phyloP scores from a whole-genome alignment of 2,888 invertebrate species.

The Sesamia inferens region DNA sequence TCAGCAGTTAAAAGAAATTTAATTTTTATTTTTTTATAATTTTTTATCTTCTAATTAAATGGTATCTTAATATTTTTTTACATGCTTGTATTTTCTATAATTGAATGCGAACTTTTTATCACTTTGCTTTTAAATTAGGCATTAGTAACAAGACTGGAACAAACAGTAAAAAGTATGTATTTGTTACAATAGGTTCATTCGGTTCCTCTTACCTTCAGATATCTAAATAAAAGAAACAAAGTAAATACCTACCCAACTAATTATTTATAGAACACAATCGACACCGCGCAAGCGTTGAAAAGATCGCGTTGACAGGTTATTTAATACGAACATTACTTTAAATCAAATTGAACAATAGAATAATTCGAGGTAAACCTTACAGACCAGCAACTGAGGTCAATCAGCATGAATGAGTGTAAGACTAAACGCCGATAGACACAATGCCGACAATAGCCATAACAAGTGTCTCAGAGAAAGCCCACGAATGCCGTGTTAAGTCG shows the following conservation, averaged over 20 bases:
- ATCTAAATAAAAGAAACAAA: background rate
- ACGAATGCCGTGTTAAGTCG: conserved; percentile 15
- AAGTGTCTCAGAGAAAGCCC: conserved; percentile 44
- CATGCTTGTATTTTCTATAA: conserved; percentile 5
- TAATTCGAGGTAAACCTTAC: conserved; percentile 20
- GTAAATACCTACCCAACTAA: background rate
- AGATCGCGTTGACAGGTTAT: conserved; percentile 21
- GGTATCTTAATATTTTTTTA: background rate
- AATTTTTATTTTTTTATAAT: background rate
- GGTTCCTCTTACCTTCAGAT: background rate
- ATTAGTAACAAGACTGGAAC: background rate
- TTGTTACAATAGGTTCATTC: background rate
- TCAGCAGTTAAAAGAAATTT: background rate
- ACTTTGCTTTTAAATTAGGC: conserved; percentile 1
- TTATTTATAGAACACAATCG: background rate
- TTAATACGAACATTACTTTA: background rate
- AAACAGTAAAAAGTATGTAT: background rate
- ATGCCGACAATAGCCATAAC: background rate
- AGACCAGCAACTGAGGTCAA: conserved; percentile 21
- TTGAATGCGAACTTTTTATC: conserved; percentile 1
- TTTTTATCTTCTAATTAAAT: background rate
- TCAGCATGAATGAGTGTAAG: conserved; percentile 8
- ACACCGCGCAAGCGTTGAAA: background rate
- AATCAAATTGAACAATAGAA: conserved; percentile 27
- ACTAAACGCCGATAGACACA: too few relatives aligned